A percentile compares a stretch with the other conserved stretches of the same genome.
These are phyloP conservation scores for Scleropages formosus DNA, from an alignment of 2,797 vertebrate genomes.

Conservation along the genomic window DNA sequence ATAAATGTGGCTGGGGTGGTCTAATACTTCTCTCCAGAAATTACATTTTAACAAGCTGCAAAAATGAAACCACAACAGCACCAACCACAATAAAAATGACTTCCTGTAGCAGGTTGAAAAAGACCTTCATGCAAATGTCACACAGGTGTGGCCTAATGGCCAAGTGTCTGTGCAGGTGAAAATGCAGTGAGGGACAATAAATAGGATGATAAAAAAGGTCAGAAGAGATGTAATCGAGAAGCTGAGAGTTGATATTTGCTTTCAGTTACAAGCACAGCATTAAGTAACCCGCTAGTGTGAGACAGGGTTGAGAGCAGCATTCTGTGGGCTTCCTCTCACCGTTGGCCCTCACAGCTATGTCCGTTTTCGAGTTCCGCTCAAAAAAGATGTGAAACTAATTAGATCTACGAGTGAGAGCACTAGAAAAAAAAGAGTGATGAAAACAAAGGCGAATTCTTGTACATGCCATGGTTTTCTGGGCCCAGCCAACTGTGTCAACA, in stretches of 20 bases:
- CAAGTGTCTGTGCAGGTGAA: constrained; percentile 13
- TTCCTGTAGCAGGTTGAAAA: constrained; percentile 12
- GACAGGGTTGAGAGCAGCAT: constrained; percentile 1
- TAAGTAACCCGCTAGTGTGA: constrained; percentile 36
- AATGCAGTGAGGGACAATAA: not conserved
- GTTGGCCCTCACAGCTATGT: not conserved
- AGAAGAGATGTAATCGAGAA: not conserved
- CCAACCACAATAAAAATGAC: not conserved
- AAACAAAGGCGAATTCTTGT: too few species aligned
- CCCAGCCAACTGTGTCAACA: too few species aligned
- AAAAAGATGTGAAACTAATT: not conserved
- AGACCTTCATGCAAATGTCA: not conserved
- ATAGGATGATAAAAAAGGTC: not conserved
- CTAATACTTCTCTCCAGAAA: too few species aligned
- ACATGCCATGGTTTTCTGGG: too few species aligned
- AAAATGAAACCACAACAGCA: not conserved
- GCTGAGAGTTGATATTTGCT: constrained; percentile 19
- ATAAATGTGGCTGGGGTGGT: too few species aligned
- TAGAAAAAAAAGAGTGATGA: too few species aligned
- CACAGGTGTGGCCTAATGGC: not conserved
- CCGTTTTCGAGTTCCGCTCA: not conserved
- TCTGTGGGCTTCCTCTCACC: not conserved
- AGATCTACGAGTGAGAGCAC: constrained; percentile 13
- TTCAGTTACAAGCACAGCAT: constrained; percentile 33
- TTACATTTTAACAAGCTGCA: too few species aligned